Evolutionary conservation across 1,140 invertebrate species (phyloP).

Genomic region (Euwallacea similis): DNA sequence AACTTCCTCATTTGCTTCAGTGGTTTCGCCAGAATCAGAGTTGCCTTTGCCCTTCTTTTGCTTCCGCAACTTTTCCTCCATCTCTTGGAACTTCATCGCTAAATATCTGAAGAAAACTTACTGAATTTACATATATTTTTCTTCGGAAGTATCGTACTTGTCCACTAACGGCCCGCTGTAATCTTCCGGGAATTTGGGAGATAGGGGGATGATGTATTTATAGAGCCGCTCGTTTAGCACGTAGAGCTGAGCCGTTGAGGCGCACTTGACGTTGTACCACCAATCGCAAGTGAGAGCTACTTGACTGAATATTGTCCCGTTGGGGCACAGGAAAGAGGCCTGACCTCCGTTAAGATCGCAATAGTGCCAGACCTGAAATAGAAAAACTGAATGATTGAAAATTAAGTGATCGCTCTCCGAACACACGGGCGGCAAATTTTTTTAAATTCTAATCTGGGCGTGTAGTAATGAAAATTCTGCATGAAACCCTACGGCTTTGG

Average conservation of each 20-base stretch:
- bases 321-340: slow-evolving; percentile 87
- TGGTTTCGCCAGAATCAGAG: slow-evolving; percentile 39
- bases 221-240: slow-evolving; percentile 85
- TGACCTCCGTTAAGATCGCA: slow-evolving; percentile 89
- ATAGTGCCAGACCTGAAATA: slow-evolving; percentile 82
- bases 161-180: slow-evolving; percentile 83
- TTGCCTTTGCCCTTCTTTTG: slow-evolving; percentile 53
- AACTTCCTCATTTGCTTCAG: slow-evolving; percentile 35
- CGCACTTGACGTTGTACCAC: slow-evolving; percentile 90
- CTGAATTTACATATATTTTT: not conserved
- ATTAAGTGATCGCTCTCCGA: too few species aligned
- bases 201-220: slow-evolving; percentile 81
- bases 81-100: slow-evolving; percentile 78
- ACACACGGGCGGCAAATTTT: too few species aligned
- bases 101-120: slow-evolving; percentile 62
- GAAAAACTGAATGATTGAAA: too few species aligned
- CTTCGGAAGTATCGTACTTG: slow-evolving; percentile 57
- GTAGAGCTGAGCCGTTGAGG: slow-evolving; percentile 78
- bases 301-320: slow-evolving; percentile 90
- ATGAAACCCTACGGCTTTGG: not conserved
- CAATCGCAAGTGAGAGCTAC: slow-evolving; percentile 83
- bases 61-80: slow-evolving; percentile 71
- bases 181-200: slow-evolving; percentile 85
- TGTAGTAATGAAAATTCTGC: not conserved
- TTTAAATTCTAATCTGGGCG: not conserved